Conservation (phyloP, 2,888 invertebrate species). For the Lycophotia porphyrea region DNA sequence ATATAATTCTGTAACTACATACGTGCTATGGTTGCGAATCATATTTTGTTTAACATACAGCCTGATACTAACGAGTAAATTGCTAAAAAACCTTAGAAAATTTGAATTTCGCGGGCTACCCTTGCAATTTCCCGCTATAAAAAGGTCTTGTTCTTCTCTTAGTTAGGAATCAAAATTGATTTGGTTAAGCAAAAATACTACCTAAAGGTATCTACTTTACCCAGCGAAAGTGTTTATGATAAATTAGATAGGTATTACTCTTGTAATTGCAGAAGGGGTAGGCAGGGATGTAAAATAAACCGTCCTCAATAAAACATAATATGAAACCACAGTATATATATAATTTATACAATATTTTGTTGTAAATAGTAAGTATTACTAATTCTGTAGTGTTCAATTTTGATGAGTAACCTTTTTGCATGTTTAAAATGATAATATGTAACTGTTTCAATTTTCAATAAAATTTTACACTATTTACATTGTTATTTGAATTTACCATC, state of each 20-base stretch:
- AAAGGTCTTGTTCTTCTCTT: too few species aligned
- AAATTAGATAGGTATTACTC: neutral
- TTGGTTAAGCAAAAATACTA: neutral
- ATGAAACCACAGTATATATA: constrained; percentile 32
- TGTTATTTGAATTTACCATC: constrained; percentile 9
- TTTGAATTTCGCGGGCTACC: too few species aligned
- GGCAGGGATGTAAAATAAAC: neutral
- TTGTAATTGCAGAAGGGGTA: neutral
- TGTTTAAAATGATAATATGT: constrained; percentile 35
- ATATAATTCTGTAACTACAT: too few species aligned
- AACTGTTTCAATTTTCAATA: constrained; percentile 57
- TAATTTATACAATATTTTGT: constrained; percentile 17
- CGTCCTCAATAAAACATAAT: neutral
- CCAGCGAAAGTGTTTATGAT: neutral
- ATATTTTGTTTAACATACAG: too few species aligned
- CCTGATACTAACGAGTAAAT: too few species aligned
- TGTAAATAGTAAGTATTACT: constrained; percentile 58
- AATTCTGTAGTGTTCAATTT: constrained; percentile 49
- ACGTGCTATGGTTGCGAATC: too few species aligned
- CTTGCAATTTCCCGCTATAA: too few species aligned
- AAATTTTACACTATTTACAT: constrained; percentile 47
- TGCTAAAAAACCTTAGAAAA: too few species aligned
- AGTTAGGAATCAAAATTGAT: too few species aligned
- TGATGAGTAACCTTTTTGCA: constrained; percentile 41
- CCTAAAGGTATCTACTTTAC: neutral